Evolutionary conservation across 2,797 vertebrate genomes (phyloP).

Genomic region (Hoplostethus mediterraneus): DNA sequence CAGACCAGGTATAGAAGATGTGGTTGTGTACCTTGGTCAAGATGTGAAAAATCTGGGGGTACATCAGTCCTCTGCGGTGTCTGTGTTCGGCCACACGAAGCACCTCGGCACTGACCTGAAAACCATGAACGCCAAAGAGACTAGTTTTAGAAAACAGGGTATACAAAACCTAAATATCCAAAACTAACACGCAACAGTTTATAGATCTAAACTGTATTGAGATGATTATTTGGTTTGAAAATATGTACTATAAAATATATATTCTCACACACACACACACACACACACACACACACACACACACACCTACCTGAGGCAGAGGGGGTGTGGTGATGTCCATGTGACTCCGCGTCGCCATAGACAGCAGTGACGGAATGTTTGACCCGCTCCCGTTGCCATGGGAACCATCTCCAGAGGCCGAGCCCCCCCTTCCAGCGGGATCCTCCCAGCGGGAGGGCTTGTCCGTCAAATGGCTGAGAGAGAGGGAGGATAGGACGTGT

Average conservation of each 20-base stretch:
- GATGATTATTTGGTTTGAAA: not conserved
- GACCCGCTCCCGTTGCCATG: conserved; percentile 87
- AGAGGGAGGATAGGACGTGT: conserved; percentile 1
- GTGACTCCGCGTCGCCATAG: conserved; percentile 94
- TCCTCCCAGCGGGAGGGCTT: conserved; percentile 89
- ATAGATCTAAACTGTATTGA: not conserved
- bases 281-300: conserved; percentile 11
- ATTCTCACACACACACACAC: not conserved
- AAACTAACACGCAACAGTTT: not conserved
- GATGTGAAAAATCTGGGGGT: conserved; percentile 94
- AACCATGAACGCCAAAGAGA: not conserved
- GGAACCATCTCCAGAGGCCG: conserved; percentile 81
- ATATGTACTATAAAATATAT: not conserved
- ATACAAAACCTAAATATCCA: not conserved
- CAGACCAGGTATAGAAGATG: not conserved
- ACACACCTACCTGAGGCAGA: conserved; percentile 85
- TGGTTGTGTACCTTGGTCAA: conserved; percentile 86
- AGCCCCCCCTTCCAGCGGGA: conserved; percentile 79
- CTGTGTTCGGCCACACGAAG: conserved; percentile 93
- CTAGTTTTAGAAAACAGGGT: not conserved
- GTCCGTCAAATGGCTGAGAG: conserved; percentile 88
- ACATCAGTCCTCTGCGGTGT: conserved; percentile 94
- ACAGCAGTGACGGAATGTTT: conserved; percentile 93
- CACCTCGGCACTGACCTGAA: conserved; percentile 89
- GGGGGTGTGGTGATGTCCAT: conserved; percentile 96